Evolutionary conservation across 1,140 invertebrate species (phyloP).

Genomic region (Oncopeltus fasciatus): DNA sequence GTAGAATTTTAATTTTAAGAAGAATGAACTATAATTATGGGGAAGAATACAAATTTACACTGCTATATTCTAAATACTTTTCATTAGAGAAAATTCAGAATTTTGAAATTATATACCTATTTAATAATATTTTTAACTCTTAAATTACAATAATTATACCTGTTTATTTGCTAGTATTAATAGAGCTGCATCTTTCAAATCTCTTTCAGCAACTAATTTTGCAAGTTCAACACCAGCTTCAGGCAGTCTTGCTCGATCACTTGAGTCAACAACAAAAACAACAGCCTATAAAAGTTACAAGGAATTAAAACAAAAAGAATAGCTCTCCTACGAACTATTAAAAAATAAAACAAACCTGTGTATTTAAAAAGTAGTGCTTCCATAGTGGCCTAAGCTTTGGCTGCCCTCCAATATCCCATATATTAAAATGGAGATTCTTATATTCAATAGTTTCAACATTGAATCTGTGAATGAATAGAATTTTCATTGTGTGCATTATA

Average conservation of each 20-base stretch:
- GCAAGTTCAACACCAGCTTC: slow-evolving; percentile 39
- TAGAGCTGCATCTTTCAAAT: slow-evolving; percentile 37
- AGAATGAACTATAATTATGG: too few species aligned
- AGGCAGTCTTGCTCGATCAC: slow-evolving; percentile 33
- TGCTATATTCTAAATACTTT: too few species aligned
- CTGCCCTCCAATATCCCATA: slow-evolving; percentile 48
- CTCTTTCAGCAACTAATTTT: slow-evolving; percentile 37
- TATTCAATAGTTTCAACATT: slow-evolving; percentile 47
- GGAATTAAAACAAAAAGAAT: not conserved
- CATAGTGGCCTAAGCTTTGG: slow-evolving; percentile 40
- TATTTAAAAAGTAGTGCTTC: slow-evolving; percentile 44
- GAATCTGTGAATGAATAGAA: slow-evolving; percentile 30
- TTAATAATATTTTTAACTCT: not conserved
- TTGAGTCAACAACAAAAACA: slow-evolving; percentile 41
- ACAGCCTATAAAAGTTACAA: slow-evolving; percentile 29
- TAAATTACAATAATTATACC: slow-evolving; percentile 24
- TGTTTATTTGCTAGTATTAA: slow-evolving; percentile 43
- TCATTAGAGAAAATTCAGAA: too few species aligned
- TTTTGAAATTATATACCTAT: too few species aligned
- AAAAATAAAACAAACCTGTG: slow-evolving; percentile 30
- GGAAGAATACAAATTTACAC: too few species aligned
- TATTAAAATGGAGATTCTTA: slow-evolving; percentile 40
- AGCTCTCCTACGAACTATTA: not conserved
- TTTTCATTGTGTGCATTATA: too few species aligned
- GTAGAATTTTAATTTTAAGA: too few species aligned